Percentiles rank a stretch among this genome's conserved stretches.
Evolutionary conservation across 1,140 invertebrate species (phyloP).

Genomic region (Tachypleus tridentatus): DNA sequence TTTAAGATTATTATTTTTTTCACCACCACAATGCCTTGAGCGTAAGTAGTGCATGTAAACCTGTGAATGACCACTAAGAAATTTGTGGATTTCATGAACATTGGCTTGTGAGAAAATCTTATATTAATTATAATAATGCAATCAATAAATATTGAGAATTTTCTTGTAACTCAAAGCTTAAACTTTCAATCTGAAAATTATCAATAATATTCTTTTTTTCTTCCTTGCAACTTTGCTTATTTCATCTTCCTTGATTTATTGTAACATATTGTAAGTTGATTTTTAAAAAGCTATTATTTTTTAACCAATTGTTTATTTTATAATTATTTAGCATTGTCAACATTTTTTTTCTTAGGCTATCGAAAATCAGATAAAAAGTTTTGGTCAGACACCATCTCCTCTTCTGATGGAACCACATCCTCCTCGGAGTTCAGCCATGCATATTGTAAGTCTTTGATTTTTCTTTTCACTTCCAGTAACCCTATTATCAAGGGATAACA

Average conservation of each 20-base stretch:
- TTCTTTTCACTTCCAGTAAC: background rate
- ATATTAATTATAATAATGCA: too few relatives aligned
- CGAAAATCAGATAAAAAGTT: slow-evolving; percentile 95
- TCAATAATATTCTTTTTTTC: background rate
- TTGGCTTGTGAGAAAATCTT: too few relatives aligned
- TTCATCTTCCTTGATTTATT: slow-evolving; percentile 7
- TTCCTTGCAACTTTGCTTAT: slow-evolving; percentile 3
- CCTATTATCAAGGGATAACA: background rate
- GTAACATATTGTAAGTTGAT: slow-evolving; percentile 4
- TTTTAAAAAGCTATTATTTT: background rate
- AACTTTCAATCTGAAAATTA: too few relatives aligned
- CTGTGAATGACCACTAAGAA: too few relatives aligned
- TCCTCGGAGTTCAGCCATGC: slow-evolving; percentile 93
- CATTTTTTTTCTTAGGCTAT: slow-evolving; percentile 50
- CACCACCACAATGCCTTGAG: too few relatives aligned
- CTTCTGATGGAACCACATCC: slow-evolving; percentile 95
- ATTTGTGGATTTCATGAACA: too few relatives aligned
- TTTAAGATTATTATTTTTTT: too few relatives aligned
- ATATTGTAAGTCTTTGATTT: slow-evolving; percentile 54
- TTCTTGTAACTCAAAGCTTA: too few relatives aligned
- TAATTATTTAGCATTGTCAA: too few relatives aligned
- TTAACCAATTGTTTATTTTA: too few relatives aligned
- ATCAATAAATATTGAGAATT: too few relatives aligned
- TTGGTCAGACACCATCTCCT: slow-evolving; percentile 97
- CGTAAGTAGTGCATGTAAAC: too few relatives aligned